Percentiles rank a stretch among this genome's conserved stretches.
Conservation (phyloP, 2,797 vertebrate genomes). For the Mormyrus hasselquistii region DNA sequence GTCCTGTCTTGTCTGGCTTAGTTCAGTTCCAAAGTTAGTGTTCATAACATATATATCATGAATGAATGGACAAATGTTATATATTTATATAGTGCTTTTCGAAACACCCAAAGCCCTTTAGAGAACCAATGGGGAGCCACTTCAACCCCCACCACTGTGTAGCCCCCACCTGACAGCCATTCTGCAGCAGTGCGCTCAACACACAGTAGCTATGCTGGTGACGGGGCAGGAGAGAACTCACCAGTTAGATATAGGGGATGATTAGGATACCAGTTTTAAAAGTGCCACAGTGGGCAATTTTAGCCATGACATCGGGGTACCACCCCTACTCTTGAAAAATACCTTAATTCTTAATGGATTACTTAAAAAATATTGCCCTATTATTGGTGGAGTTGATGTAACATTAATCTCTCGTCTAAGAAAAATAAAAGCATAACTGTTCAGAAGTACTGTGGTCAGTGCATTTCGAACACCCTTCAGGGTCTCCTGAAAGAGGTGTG, state of each 20-base stretch:
- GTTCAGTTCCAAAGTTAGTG: neutral
- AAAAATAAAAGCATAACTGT: conserved; percentile 1
- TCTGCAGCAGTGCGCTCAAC: neutral
- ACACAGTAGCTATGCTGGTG: neutral
- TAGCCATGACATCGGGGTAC: neutral
- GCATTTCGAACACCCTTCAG: neutral
- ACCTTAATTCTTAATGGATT: neutral
- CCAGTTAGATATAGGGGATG: neutral
- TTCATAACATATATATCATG: neutral
- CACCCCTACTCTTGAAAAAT: neutral
- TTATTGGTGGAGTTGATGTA: neutral
- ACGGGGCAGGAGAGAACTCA: neutral
- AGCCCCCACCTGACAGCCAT: neutral
- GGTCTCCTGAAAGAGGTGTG: neutral
- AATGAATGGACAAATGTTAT: neutral
- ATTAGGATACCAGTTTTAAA: neutral
- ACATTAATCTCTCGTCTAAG: neutral
- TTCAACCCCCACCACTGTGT: neutral
- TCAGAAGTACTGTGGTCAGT: neutral
- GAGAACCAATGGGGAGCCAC: neutral
- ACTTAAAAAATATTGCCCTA: neutral
- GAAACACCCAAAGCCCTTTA: neutral
- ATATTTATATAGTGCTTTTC: neutral
- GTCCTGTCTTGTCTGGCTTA: neutral
- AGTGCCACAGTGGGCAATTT: neutral